Evolutionary conservation across 2,888 invertebrate genomes (phyloP).

Genomic region (Drosophila paracracens): DNA sequence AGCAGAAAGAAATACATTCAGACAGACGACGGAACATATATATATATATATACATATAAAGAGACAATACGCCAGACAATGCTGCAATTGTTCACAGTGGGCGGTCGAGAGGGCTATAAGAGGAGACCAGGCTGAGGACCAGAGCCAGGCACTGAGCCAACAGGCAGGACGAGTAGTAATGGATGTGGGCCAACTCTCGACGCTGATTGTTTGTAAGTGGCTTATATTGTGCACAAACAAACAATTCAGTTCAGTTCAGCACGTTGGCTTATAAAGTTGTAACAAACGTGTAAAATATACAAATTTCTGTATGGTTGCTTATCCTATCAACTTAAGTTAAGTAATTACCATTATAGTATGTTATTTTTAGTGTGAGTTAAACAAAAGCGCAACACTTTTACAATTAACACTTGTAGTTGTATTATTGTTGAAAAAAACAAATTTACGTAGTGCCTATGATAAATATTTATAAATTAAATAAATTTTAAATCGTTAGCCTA

Average conservation of each 20-base stretch:
- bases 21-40: constrained; percentile 4
- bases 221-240: constrained; percentile 74
- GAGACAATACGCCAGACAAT: constrained; percentile 60
- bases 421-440: not conserved
- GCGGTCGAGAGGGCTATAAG: constrained; percentile 30
- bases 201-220: constrained; percentile 80
- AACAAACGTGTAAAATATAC: constrained; percentile 62
- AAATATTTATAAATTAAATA: constrained; percentile 1
- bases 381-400: constrained; percentile 41
- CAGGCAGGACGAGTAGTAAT: constrained; percentile 38
- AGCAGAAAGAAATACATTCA: constrained; percentile 13
- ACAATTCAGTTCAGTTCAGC: constrained; percentile 64
- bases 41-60: constrained; percentile 8
- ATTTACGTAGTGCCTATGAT: constrained; percentile 10
- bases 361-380: not conserved
- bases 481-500: constrained; percentile 9
- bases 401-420: constrained; percentile 4
- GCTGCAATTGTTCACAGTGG: constrained; percentile 69
- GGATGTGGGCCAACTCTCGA: constrained; percentile 69
- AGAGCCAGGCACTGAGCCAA: constrained; percentile 31
- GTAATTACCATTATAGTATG: constrained; percentile 31
- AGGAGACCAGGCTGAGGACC: constrained; percentile 2
- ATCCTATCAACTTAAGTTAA: constrained; percentile 25
- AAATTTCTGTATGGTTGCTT: constrained; percentile 33
- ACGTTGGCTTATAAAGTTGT: constrained; percentile 76